Base-by-base conservation (phyloP, 1,140 invertebrate species). In the Hyposmocoma kahamanoa region DNA sequence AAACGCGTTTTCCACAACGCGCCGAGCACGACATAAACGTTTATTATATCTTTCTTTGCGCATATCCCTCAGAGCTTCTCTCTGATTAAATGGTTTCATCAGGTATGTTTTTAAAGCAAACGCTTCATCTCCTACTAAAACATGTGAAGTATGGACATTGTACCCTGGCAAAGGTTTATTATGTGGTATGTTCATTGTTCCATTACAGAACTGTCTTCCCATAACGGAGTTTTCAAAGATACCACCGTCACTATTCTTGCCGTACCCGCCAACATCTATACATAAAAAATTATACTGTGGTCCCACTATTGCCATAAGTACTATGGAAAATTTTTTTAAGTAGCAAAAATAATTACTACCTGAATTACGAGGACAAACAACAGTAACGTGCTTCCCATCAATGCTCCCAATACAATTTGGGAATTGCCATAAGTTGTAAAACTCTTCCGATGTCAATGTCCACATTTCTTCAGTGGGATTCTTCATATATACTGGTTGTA, bases 341-440 rank as follows among this genome's bases (percentile, higher is more conserved):
- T 84, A 78, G 53, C 84, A 84, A 39, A 68, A 76, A 64, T 62
- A 87, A 10, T 58, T 36, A 10, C 65, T 60, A 42, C 81, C 75
- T 46, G 41, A 50, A n/a, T 42, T 42, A 13, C 6, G 6, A 22
- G 41, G 41, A 21, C 1, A 11, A n/a, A 22, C 17, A 22, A 42
- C 17, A 13, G 21, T 22, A 11, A 42, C 41, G 17, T 42, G 22
- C 22, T 42, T 42, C 9, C 41, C 41, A 42, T 21, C 41, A 13
- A 42, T 11, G 17, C 19, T 21, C 11, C 22, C 41, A 5, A 18
- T 22, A 17, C 41, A 42, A 24, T 42, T 10, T 39, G 69, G 43
- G 22, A n/a, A 38, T 9, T 11, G 6, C 34, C 17, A n/a, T 5
- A 11, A 38, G 5, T 11, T 5, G 6, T 19, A 6, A 36, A 36